Evolutionary conservation across 2,888 invertebrate genomes (phyloP).

Genomic region (Criorhina ranunculi): DNA sequence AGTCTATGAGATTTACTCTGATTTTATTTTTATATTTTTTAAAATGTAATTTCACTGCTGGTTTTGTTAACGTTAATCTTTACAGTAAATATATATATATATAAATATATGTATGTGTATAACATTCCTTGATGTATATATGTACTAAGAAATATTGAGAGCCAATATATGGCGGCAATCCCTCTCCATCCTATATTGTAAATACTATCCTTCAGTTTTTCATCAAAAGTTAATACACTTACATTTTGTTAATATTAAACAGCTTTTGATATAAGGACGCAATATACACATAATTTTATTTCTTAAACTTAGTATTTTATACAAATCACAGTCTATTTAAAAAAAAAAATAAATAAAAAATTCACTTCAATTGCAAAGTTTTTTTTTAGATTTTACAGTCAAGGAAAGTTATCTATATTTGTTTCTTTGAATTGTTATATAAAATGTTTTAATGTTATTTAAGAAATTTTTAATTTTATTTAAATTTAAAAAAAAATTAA

Average conservation of each 20-base stretch:
- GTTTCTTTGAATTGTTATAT: conserved; percentile 41
- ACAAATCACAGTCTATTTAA: conserved; percentile 44
- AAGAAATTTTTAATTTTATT: conserved; percentile 39
- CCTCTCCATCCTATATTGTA: conserved; percentile 44
- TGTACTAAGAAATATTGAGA: conserved; percentile 52
- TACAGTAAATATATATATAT: conserved; percentile 47
- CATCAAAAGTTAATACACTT: conserved; percentile 33
- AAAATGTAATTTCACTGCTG: conserved; percentile 22
- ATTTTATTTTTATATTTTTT: conserved; percentile 16
- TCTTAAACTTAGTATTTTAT: conserved; percentile 57
- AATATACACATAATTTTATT: conserved; percentile 64
- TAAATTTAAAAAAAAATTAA: conserved; percentile 3
- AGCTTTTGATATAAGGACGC: conserved; percentile 58
- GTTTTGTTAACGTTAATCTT: conserved; percentile 53
- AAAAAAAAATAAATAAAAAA: too few relatives aligned
- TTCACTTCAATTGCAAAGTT: conserved; percentile 51
- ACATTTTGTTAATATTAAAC: conserved; percentile 46
- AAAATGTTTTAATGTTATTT: conserved; percentile 53
- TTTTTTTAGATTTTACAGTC: conserved; percentile 46
- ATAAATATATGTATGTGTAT: conserved; percentile 62
- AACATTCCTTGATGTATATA: conserved; percentile 75
- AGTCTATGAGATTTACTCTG: conserved; percentile 61
- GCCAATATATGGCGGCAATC: conserved; percentile 1
- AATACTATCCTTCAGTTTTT: conserved; percentile 49
- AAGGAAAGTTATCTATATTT: conserved; percentile 50